phyloP scores from a whole-genome alignment of 2,113 vertebrate genomes.

The Tretioscincus oriximinensis region DNA sequence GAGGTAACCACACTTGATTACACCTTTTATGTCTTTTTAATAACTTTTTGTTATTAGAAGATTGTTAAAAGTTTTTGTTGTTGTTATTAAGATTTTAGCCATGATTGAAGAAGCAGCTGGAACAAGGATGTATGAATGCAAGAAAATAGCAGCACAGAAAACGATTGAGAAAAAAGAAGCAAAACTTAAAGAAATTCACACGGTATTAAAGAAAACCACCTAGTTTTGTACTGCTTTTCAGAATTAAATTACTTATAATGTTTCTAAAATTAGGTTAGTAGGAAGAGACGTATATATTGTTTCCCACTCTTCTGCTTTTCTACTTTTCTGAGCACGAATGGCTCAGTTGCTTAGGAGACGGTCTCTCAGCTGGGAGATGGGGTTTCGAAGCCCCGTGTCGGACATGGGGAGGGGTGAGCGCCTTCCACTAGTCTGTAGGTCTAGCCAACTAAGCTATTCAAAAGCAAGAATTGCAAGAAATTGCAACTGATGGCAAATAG shows the following conservation, averaged over 20 bases:
- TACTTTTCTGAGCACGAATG: too few species aligned
- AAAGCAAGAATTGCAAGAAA: too few species aligned
- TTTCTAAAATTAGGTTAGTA: neutral
- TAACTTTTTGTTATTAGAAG: neutral
- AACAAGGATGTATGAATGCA: constrained; percentile 95
- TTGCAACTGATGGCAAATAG: too few species aligned
- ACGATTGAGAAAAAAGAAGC: constrained; percentile 94
- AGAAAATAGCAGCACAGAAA: constrained; percentile 88
- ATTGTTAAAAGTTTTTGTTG: constrained; percentile 11
- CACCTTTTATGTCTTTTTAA: neutral
- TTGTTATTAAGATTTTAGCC: constrained; percentile 82
- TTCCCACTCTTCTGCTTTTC: neutral
- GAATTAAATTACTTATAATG: neutral
- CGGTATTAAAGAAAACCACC: constrained; percentile 65
- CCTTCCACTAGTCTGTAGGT: too few species aligned
- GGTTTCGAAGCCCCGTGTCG: too few species aligned
- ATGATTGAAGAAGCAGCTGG: constrained; percentile 98
- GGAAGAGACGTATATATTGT: neutral
- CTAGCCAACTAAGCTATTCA: too few species aligned
- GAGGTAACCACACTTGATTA: constrained; percentile 79
- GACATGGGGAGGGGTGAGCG: too few species aligned
- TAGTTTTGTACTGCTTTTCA: neutral
- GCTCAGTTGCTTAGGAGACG: too few species aligned
- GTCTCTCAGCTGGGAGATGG: too few species aligned
- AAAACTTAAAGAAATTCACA: constrained; percentile 88